These are phyloP conservation scores for Campoletis sonorensis DNA, from an alignment of 1,140 invertebrate genomes.

Conservation along the genomic window DNA sequence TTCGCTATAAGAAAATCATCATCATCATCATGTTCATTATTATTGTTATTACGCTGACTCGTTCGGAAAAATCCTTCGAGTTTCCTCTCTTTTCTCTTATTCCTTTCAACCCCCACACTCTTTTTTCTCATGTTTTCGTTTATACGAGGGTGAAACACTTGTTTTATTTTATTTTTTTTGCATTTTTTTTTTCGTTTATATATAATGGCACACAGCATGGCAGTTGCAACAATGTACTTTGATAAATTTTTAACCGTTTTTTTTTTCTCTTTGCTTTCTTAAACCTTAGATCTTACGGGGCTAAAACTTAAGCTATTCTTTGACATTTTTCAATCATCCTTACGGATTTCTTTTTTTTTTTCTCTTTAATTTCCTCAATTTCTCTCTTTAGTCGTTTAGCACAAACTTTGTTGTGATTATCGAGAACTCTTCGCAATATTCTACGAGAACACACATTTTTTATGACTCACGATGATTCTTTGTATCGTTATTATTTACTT, in stretches of 20 bases:
- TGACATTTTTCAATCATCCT: conserved; percentile 28
- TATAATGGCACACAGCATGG: conserved; percentile 77
- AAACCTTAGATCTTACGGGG: conserved; percentile 56
- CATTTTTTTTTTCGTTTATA: conserved; percentile 58
- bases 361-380: conserved; percentile 11
- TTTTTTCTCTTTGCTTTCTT: conserved; percentile 46
- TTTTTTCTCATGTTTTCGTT: conserved; percentile 38
- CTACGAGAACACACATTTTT: conserved; percentile 33
- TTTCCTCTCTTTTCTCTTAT: conserved; percentile 19
- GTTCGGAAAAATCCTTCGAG: neutral
- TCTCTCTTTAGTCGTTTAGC: neutral
- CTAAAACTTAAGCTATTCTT: conserved; percentile 45
- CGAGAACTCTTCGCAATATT: neutral
- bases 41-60: conserved; percentile 16
- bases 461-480: neutral
- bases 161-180: conserved; percentile 55
- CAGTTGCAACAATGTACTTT: conserved; percentile 76
- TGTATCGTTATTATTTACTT: neutral
- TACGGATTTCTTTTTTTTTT: conserved; percentile 49
- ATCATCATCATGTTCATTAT: neutral
- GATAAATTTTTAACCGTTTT: conserved; percentile 65
- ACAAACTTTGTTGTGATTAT: conserved; percentile 15
- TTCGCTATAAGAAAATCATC: conserved; percentile 26
- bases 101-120: conserved; percentile 41
- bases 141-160: conserved; percentile 25